Evolutionary conservation across 2,113 vertebrate species (phyloP).

Genomic region (Strix aluco): DNA sequence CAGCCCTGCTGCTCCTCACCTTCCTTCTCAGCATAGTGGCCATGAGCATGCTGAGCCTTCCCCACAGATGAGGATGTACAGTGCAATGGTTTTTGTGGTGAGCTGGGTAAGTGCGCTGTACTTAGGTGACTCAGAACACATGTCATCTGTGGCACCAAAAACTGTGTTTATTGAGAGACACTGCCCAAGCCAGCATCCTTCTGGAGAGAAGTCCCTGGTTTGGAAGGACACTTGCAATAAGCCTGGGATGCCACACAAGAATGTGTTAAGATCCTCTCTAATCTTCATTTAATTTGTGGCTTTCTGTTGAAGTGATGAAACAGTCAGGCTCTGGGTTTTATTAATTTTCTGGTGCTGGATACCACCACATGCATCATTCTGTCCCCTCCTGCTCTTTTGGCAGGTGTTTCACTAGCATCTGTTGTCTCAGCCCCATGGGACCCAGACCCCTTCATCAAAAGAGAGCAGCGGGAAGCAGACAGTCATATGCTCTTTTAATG

Average conservation of each 20-base stretch:
- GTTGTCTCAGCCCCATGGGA: conserved; percentile 13
- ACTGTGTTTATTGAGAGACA: background rate
- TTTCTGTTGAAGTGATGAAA: conserved; percentile 12
- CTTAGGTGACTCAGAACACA: background rate
- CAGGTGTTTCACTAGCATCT: conserved; percentile 46
- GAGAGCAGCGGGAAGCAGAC: conserved; percentile 9
- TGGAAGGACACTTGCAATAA: background rate
- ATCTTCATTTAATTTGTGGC: background rate
- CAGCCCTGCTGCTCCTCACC: background rate
- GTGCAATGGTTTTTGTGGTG: background rate
- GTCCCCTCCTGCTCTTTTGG: conserved; percentile 20
- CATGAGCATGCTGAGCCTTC: accelerated
- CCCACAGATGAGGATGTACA: background rate
- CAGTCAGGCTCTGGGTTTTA: background rate
- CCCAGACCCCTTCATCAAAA: conserved; percentile 17
- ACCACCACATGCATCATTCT: background rate
- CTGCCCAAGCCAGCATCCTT: background rate
- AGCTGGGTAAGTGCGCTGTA: accelerated
- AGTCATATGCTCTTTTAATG: background rate
- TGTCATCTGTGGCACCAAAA: background rate
- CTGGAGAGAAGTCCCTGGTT: background rate
- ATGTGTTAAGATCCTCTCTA: background rate
- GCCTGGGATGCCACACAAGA: background rate
- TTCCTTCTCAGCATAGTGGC: accelerated
- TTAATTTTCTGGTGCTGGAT: conserved; percentile 16